Evolutionary conservation across 2,888 invertebrate species (phyloP).

Genomic region (Nephrocerus scutellatus): DNA sequence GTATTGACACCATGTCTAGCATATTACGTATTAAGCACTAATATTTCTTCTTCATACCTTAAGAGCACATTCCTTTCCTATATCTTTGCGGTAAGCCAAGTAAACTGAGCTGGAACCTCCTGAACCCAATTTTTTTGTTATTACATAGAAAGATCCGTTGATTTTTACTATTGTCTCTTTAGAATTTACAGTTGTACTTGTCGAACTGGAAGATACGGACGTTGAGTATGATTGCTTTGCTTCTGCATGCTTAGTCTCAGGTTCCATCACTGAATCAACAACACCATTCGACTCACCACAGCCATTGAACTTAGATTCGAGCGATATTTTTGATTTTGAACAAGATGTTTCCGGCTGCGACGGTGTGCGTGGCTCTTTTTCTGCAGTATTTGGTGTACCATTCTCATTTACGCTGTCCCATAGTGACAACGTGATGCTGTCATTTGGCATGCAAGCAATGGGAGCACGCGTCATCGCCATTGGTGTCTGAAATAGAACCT

Average conservation of each 20-base stretch:
- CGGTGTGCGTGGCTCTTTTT: conserved; percentile 15
- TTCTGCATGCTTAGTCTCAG: conserved; percentile 5
- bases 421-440: conserved; percentile 38
- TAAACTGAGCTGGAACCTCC: conserved; percentile 88
- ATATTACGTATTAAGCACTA: background rate
- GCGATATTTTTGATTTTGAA: conserved; percentile 33
- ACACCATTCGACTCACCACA: conserved; percentile 6
- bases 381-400: conserved; percentile 29
- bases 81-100: conserved; percentile 34
- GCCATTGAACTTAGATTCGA: conserved; percentile 27
- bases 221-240: background rate
- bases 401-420: conserved; percentile 40
- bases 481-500: conserved; percentile 46
- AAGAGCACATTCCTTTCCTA: conserved; percentile 38
- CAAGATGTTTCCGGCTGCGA: conserved; percentile 8
- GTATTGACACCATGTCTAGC: background rate
- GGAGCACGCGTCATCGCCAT: conserved; percentile 41
- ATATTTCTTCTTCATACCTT: conserved; percentile 28
- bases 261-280: background rate
- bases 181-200: conserved; percentile 9
- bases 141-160: conserved; percentile 65
- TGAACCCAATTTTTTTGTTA: conserved; percentile 69
- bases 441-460: conserved; percentile 28
- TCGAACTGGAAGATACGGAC: conserved; percentile 1
- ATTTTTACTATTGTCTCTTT: conserved; percentile 53